Evolutionary conservation across 1,140 invertebrate species (phyloP), one percentile per base, ranked within the genome.

Genomic region (Hylaeus anthracinus): DNA sequence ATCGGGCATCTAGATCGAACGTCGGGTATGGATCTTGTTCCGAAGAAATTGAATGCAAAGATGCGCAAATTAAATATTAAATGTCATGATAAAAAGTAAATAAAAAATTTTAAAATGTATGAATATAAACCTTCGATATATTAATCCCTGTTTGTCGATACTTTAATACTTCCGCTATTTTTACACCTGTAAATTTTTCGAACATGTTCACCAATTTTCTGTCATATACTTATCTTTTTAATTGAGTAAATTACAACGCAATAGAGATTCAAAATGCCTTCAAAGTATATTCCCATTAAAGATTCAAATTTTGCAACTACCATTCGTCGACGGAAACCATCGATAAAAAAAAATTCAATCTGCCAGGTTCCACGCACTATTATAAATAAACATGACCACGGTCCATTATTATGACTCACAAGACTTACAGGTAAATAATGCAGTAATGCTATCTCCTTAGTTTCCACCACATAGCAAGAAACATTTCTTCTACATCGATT

Each of bases 1-100:
- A 87, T 84, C 82, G 78, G 63, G 73, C 82, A 78, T 83, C 71
- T 69, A 69, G 73, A 43, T 39, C 65, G 14, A 72, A 78, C 61
- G 39, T 55, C 39, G 37, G 60, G 48, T 48, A 51, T 14, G 26
- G 78, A 15, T 75, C 72, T 14, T 2, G 12, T 14, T 37, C 6
- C 39, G 12, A 37, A 6, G 58, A 60, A 14, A 48, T 48, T 48
- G 5, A 48, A 48, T 48, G 0, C 5, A 48, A 48, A 48, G 8
- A 48, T 3, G 45, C 8, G 8, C 8, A 48, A 48, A 48, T 48
- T 48, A 48, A 48, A 48, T 48, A 48, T 48, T 48, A 6, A 48
- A 48, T 48, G 0, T 48, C 5, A 48, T 48, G 45, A 3, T 48
- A 0, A 48, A 48, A 5, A 8, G 8, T 48, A 48, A 8, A 8